Base-by-base conservation (phyloP, 2,797 vertebrate species). In the Typhlichthys subterraneus region DNA sequence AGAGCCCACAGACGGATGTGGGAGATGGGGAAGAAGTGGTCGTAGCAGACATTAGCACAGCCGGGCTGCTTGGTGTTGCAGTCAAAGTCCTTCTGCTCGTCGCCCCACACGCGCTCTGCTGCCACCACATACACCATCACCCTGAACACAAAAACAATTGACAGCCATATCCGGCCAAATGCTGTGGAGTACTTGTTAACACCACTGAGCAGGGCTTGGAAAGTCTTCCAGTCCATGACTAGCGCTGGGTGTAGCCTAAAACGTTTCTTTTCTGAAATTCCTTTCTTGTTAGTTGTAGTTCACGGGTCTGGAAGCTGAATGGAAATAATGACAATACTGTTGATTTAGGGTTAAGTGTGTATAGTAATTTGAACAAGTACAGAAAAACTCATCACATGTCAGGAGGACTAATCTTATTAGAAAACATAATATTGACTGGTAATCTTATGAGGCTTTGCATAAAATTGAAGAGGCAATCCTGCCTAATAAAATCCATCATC, bases 1-100 rank as follows among this genome's bases (percentile, higher is more conserved):
- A 99, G 89, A 1, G 97, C 98, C 98, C 98, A 99, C 58, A 99
- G 94, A 48, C 97, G 96, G 86, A 98, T 98, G 90, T 99, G 97
- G 78, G 97, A 97, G 81, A 99, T 92, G 82, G 98, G 98, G 81
- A 99, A 99, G 88, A 83, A 96, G 75, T 92, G 9, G 87, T 99
- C 96, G 0, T 96, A 99, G 88, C 98, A 99, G 57, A 94, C 94
- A 0, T 99, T 99, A 85, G 95, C 85, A 72, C 98, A 99, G 72
- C 98, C 98, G 0, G 98, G 98, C 85, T 99, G 97, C 80, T 90
- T 91, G 0, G 94, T 99, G 88, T 99, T 99, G 81, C 98, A 99
- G 79, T 99, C 97, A 1, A 99, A 99, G 80, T 99, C 97, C 67
- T 97, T 98, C 89, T 99, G 97, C 69, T 99, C 97, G 0, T 99